These are phyloP conservation scores for Limnothrissa miodon DNA, from an alignment of 2,113 vertebrate genomes.

Conservation along the genomic window DNA sequence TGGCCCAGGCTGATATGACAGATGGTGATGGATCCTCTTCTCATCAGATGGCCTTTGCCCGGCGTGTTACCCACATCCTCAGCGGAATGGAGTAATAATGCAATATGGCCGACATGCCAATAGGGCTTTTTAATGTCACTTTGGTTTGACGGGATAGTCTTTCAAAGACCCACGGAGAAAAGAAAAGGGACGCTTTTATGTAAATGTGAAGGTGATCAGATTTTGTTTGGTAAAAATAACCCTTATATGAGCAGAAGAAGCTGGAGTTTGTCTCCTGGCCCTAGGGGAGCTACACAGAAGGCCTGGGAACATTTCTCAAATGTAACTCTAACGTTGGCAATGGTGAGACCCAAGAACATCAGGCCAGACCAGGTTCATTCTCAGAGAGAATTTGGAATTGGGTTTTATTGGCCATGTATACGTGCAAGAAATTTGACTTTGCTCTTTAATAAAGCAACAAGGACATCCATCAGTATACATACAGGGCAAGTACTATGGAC, in stretches of 20 bases:
- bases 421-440: no score
- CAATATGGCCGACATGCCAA: constrained; percentile 48
- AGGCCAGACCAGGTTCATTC: not conserved
- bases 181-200: not conserved
- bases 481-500: no score
- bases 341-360: constrained; percentile 4
- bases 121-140: constrained; percentile 19
- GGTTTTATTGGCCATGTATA: no score
- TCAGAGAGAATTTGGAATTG: no score
- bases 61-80: constrained; percentile 1
- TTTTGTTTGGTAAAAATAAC: not conserved
- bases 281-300: not conserved
- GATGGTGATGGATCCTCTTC: constrained; percentile 47
- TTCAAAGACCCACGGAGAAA: not conserved
- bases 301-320: constrained; percentile 9
- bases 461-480: no score
- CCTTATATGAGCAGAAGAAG: not conserved
- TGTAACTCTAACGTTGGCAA: constrained; percentile 31
- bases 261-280: not conserved
- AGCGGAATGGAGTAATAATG: constrained; percentile 46
- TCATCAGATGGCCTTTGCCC: constrained; percentile 39
- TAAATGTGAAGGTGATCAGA: not conserved
- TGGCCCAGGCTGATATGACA: constrained; percentile 41
- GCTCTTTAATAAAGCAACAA: no score
- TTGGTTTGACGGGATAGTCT: not conserved